These are phyloP conservation scores for Oxygymnocypris stewartii DNA, from an alignment of 2,113 vertebrate species.

Conservation along the genomic window DNA sequence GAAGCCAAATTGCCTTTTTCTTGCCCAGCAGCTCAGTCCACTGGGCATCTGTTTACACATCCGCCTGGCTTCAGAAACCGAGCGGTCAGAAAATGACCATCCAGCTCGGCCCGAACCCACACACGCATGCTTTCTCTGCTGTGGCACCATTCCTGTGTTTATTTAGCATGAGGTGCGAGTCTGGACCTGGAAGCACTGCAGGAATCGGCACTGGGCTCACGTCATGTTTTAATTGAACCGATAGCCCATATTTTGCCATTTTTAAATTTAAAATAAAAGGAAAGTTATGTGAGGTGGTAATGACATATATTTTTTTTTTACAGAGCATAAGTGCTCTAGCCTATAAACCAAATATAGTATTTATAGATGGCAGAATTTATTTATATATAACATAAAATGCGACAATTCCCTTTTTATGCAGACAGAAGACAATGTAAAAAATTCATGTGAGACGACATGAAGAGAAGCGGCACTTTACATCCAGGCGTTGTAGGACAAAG, in stretches of 20 bases:
- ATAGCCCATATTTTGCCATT: neutral
- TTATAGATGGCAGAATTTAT: conserved; percentile 1
- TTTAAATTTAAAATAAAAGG: neutral
- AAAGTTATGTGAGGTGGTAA: neutral
- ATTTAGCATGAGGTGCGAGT: conserved; percentile 13
- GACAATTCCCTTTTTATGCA: conserved; percentile 27
- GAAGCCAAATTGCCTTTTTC: conserved; percentile 75
- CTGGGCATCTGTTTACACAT: conserved; percentile 65
- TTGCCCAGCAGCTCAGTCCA: conserved; percentile 66
- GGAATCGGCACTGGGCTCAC: neutral
- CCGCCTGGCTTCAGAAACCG: conserved; percentile 2
- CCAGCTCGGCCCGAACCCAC: conserved; percentile 1
- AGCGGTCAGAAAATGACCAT: conserved; percentile 10
- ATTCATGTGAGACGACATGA: neutral
- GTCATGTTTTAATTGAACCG: neutral
- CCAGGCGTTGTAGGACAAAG: neutral
- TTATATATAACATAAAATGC: conserved; percentile 11
- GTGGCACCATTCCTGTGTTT: conserved; percentile 7
- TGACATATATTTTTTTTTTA: neutral
- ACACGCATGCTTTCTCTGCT: neutral
- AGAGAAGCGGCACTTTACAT: conserved; percentile 50
- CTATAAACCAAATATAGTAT: conserved; percentile 49
- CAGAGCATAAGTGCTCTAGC: conserved; percentile 1
- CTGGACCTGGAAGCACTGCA: neutral
- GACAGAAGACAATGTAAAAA: conserved; percentile 22